Conservation (phyloP, 2,888 invertebrate species). For the Hydrotaea diabolus region DNA sequence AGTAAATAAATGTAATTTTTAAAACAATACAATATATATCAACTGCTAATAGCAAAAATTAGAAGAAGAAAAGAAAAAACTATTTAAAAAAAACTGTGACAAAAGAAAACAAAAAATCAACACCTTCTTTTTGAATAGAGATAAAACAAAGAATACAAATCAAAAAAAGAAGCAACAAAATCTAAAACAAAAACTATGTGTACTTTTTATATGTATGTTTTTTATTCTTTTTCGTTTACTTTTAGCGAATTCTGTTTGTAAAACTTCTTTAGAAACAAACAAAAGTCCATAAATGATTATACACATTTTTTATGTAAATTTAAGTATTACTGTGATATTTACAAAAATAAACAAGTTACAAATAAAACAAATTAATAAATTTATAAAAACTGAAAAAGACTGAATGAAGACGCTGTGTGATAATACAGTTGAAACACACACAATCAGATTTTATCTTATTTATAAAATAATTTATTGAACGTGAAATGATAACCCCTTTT, state of each 20-base stretch:
- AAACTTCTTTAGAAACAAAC: constrained; percentile 8
- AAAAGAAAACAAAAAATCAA: constrained; percentile 43
- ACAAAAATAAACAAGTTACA: constrained; percentile 33
- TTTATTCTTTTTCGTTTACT: constrained; percentile 67
- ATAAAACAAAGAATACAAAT: constrained; percentile 37
- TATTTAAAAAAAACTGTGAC: constrained; percentile 18
- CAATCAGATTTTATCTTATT: background rate
- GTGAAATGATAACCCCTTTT: background rate
- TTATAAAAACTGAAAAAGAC: constrained; percentile 10
- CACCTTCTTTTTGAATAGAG: constrained; percentile 62
- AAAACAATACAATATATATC: constrained; percentile 4
- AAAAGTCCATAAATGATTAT: constrained; percentile 19
- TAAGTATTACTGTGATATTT: constrained; percentile 48
- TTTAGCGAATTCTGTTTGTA: constrained; percentile 62
- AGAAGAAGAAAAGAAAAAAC: constrained; percentile 36
- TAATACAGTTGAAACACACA: constrained; percentile 8
- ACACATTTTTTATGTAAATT: constrained; percentile 33
- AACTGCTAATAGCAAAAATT: constrained; percentile 10
- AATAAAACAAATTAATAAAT: constrained; percentile 33
- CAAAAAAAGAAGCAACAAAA: constrained; percentile 50
- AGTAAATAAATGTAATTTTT: constrained; percentile 49
- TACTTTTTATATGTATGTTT: constrained; percentile 57
- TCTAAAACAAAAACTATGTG: constrained; percentile 9
- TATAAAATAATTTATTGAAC: constrained; percentile 1
- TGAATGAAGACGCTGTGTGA: constrained; percentile 30